phyloP scores from a whole-genome alignment of 2,797 vertebrate species.

The Leptodactylus fallax region DNA sequence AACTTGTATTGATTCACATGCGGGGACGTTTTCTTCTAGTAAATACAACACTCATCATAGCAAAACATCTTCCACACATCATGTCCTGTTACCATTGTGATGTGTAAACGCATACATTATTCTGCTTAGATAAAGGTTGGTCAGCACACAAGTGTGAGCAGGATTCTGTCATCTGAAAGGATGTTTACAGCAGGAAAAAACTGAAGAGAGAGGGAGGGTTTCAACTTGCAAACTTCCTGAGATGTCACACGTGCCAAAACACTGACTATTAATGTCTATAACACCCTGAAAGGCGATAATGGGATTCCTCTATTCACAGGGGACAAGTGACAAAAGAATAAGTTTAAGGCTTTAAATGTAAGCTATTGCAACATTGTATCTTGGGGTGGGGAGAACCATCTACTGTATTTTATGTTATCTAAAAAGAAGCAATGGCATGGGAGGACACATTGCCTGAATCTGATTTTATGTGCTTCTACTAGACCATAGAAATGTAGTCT shows the following conservation, averaged over 20 bases:
- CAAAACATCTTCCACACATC: too few relatives aligned
- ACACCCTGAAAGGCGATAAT: constrained; percentile 42
- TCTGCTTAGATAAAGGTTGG: not conserved
- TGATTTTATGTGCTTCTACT: too few relatives aligned
- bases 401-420: not conserved
- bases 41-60: too few relatives aligned
- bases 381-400: not conserved
- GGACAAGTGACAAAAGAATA: not conserved
- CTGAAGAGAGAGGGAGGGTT: not conserved
- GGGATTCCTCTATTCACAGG: not conserved
- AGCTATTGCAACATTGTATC: not conserved
- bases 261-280: constrained; percentile 27
- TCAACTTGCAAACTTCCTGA: not conserved
- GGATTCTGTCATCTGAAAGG: not conserved
- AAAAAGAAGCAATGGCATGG: not conserved
- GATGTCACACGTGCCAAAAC: constrained; percentile 26
- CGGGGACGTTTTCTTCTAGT: too few relatives aligned
- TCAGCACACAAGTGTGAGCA: not conserved
- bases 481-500: too few relatives aligned
- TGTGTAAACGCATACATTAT: not conserved
- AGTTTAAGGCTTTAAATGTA: not conserved
- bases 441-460: not conserved
- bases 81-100: not conserved
- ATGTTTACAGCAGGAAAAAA: constrained; percentile 8
- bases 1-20: too few relatives aligned